A percentile compares a stretch with the other conserved stretches of the same genome.
Evolutionary conservation across 2,113 vertebrate genomes (phyloP).

Genomic region (Silurus meridionalis): DNA sequence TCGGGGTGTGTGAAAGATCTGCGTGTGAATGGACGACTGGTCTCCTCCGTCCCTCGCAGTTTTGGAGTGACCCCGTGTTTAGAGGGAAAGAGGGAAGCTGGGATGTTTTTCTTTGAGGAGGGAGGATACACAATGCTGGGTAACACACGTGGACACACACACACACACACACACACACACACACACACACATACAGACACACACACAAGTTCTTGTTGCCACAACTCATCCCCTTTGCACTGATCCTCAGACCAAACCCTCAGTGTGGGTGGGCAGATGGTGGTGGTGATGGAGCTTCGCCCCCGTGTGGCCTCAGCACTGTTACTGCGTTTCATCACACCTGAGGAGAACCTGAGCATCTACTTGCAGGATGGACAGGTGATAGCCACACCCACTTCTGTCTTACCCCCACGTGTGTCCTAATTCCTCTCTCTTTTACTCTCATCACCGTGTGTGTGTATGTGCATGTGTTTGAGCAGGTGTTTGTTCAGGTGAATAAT

Average conservation of each 20-base stretch:
- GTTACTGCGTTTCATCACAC: slow-evolving; percentile 80
- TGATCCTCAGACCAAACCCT: slow-evolving; percentile 82
- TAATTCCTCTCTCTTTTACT: background rate
- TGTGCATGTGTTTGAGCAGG: slow-evolving; percentile 65
- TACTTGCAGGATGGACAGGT: slow-evolving; percentile 86
- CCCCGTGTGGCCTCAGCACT: slow-evolving; percentile 85
- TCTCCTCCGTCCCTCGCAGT: slow-evolving; percentile 75
- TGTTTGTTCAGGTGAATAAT: slow-evolving; percentile 83
- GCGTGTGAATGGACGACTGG: slow-evolving; percentile 80
- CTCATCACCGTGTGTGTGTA: background rate
- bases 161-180: background rate
- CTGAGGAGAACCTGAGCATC: slow-evolving; percentile 81
- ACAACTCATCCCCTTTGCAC: background rate
- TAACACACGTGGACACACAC: slow-evolving; percentile 61
- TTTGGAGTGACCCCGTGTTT: slow-evolving; percentile 93
- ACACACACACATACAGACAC: background rate
- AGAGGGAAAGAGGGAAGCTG: slow-evolving; percentile 83
- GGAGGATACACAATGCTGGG: slow-evolving; percentile 91
- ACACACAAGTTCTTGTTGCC: background rate
- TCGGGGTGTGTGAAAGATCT: slow-evolving; percentile 86
- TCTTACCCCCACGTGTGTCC: too few species aligned
- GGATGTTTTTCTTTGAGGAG: slow-evolving; percentile 89
- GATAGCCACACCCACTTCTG: slow-evolving; percentile 31
- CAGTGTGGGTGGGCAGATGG: slow-evolving; percentile 82
- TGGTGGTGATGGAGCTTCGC: slow-evolving; percentile 88